These are phyloP conservation scores for Aspidiotus destructor DNA, from an alignment of 2,888 invertebrate species.

Conservation along the genomic window DNA sequence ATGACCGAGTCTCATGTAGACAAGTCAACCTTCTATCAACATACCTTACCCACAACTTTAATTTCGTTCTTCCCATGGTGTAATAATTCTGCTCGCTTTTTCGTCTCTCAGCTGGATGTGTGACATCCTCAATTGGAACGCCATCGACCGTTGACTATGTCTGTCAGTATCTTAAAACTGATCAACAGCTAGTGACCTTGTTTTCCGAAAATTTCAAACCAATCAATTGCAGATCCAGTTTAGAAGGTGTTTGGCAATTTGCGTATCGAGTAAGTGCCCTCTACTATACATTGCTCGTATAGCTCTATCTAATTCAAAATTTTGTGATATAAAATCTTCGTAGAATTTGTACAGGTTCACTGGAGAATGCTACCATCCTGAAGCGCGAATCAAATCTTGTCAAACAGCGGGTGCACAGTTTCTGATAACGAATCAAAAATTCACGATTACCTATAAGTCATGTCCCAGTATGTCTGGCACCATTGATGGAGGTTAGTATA, in stretches of 20 bases:
- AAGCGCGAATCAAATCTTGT: constrained; percentile 83
- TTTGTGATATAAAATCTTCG: constrained; percentile 23
- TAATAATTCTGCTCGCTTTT: not conserved
- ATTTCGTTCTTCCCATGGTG: not conserved
- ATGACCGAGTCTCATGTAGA: too few species aligned
- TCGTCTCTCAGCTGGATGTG: constrained; percentile 55
- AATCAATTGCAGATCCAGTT: constrained; percentile 79
- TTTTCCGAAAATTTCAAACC: constrained; percentile 85
- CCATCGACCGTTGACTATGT: constrained; percentile 65
- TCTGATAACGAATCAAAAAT: constrained; percentile 91
- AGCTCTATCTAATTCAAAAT: not conserved
- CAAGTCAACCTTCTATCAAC: too few species aligned
- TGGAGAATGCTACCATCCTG: constrained; percentile 80
- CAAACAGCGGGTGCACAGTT: constrained; percentile 94
- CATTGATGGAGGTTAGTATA: constrained; percentile 61
- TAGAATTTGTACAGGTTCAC: constrained; percentile 79
- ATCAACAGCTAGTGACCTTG: constrained; percentile 74
- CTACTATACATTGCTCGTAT: not conserved
- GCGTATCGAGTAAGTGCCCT: constrained; percentile 57
- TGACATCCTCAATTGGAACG: constrained; percentile 54
- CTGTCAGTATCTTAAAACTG: constrained; percentile 58
- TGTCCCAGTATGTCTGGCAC: constrained; percentile 87
- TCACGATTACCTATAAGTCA: constrained; percentile 84
- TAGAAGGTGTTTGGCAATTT: constrained; percentile 96
- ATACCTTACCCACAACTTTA: too few species aligned